Evolutionary conservation across 2,113 vertebrate genomes (phyloP).

Genomic region (Oncorhynchus kisutch): DNA sequence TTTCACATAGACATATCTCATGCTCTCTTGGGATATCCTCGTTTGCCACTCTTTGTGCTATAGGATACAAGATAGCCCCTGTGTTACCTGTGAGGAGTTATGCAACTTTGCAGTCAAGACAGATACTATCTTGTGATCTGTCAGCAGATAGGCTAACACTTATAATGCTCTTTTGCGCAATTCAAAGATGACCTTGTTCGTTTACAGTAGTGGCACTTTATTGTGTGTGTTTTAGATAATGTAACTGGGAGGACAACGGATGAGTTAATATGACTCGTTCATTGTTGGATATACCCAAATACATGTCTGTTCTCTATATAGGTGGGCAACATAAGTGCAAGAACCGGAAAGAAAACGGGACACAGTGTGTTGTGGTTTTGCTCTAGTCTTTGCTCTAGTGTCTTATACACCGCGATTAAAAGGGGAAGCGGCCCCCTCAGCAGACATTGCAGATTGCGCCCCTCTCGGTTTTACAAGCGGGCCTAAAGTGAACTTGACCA

Average conservation of each 20-base stretch:
- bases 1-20: no score
- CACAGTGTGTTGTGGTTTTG: constrained; percentile 5
- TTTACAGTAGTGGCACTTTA: constrained; percentile 68
- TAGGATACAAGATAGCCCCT: not conserved
- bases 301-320: not conserved
- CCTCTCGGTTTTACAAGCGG: constrained; percentile 64
- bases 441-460: constrained; percentile 63
- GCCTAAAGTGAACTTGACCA: constrained; percentile 78
- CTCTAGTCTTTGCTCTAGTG: constrained; percentile 25
- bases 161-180: constrained; percentile 56
- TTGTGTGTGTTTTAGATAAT: constrained; percentile 67
- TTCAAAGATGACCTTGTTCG: constrained; percentile 51
- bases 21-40: no score
- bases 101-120: constrained; percentile 49
- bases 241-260: constrained; percentile 31
- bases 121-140: constrained; percentile 65
- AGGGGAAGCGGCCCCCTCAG: constrained; percentile 36
- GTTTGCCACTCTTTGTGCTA: no score
- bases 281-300: not conserved
- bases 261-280: constrained; percentile 31
- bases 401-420: constrained; percentile 53
- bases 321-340: not conserved
- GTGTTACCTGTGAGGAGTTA: constrained; percentile 24
- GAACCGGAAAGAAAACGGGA: constrained; percentile 7
- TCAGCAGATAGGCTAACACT: constrained; percentile 50